Base-by-base conservation (phyloP, 1,140 invertebrate species). In the Megalopta genalis region DNA sequence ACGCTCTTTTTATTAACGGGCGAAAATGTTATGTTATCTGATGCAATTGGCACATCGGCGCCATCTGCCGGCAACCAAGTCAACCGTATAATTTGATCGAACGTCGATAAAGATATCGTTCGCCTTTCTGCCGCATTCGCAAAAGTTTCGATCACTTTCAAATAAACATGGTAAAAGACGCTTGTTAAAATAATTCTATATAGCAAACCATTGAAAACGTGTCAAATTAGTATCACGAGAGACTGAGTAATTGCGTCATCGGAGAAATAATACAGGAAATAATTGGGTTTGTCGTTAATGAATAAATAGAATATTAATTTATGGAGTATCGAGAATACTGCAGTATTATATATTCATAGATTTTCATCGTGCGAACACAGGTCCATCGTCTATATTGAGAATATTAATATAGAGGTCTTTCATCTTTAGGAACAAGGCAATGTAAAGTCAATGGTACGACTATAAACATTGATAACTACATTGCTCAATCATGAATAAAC, bases 401-500 rank as follows among this genome's bases (percentile, higher is more conserved):
- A 7, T 1, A 21, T 9, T 23, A 23, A 73, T 46, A 14, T 14
- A 10, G 14, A 14, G 3, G 23, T 37, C 62, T 60, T 32, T 65
- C 65, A 64, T 65, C 57, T 0, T 37, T 7, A 2, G 14, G 0
- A 14, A 1, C 37, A 23, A 0, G n/a, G 21, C 21, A 54, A 54
- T 16, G 0, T 42, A 46, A 63, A 65, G 73, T 72, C 27, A 12
- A 63, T 57, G n/a, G n/a, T 9, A 69, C 57, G 25, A 68, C 76
- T 32, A 62, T 12, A 65, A 78, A 59, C 27, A 67, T n/a, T 63
- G 32, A 83, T 71, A 65, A 77, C 59, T 70, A 46, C 23, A 46
- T 79, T 66, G 25, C 16, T 23, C 32, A 25, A 60, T 54, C 60
- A 60, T 46, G 65, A 71, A 74, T 75, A 84, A 84, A 84, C 70